Evolutionary conservation across 2,797 vertebrate genomes (phyloP).

Genomic region (Protonibea diacanthus): DNA sequence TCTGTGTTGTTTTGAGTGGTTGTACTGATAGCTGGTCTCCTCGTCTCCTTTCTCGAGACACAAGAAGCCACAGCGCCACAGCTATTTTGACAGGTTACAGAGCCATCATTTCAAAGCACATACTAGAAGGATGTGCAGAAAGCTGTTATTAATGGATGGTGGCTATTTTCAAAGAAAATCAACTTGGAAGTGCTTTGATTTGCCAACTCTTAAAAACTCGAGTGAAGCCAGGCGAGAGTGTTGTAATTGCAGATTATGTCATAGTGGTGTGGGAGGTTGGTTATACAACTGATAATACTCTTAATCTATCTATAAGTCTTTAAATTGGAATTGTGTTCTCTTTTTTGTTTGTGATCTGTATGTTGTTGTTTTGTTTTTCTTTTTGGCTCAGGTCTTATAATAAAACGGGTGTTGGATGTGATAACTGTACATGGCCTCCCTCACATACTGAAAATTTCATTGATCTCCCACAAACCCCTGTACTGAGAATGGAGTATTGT

Average conservation of each 20-base stretch:
- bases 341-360: conserved; percentile 61
- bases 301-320: conserved; percentile 43
- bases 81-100: conserved; percentile 31
- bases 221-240: conserved; percentile 27
- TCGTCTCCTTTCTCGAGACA: conserved; percentile 46
- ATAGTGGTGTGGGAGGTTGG: conserved; percentile 37
- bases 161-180: conserved; percentile 39
- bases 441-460: conserved; percentile 42
- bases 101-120: conserved; percentile 61
- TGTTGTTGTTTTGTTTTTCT: conserved; percentile 7
- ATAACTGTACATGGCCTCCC: conserved; percentile 56
- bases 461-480: conserved; percentile 22
- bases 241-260: conserved; percentile 48
- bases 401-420: conserved; percentile 67
- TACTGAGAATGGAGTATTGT: conserved; percentile 46
- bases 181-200: conserved; percentile 53
- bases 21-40: conserved; percentile 35
- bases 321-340: conserved; percentile 62
- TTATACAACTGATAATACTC: conserved; percentile 39
- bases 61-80: conserved; percentile 3
- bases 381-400: conserved; percentile 75
- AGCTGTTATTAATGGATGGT: conserved; percentile 17
- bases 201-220: conserved; percentile 41
- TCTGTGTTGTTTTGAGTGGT: conserved; percentile 58
- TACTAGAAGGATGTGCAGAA: conserved; percentile 42